Percentiles rank a stretch among this genome's conserved stretches.
phyloP scores from a whole-genome alignment of 2,888 invertebrate species.

The Drosophila flavopinicola region DNA sequence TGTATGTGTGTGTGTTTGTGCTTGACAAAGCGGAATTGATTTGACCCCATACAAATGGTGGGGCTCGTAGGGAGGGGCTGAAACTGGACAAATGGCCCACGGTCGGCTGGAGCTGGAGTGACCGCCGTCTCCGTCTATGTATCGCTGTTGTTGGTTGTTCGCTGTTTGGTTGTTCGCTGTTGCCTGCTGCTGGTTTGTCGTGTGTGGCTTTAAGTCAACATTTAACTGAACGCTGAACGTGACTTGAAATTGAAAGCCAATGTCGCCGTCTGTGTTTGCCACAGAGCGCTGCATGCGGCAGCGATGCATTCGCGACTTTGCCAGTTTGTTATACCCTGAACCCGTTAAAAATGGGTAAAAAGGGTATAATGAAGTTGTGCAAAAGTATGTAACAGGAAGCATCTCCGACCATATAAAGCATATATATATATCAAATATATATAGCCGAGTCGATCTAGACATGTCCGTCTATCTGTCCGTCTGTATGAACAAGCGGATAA shows the following conservation, averaged over 20 bases:
- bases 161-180: slow-evolving; percentile 17
- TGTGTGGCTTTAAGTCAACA: slow-evolving; percentile 59
- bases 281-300: slow-evolving; percentile 23
- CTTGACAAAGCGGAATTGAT: slow-evolving; percentile 73
- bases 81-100: slow-evolving; percentile 63
- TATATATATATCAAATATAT: too few species aligned
- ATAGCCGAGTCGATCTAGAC: too few species aligned
- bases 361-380: too few species aligned
- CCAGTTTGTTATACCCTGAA: too few species aligned
- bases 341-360: too few species aligned
- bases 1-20: slow-evolving; percentile 31
- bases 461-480: too few species aligned
- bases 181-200: slow-evolving; percentile 17
- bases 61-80: background rate
- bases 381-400: too few species aligned
- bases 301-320: slow-evolving; percentile 27
- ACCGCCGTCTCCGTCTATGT: slow-evolving; percentile 15
- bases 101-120: slow-evolving; percentile 42
- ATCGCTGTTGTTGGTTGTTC: slow-evolving; percentile 8
- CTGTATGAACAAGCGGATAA: too few species aligned
- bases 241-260: slow-evolving; percentile 75
- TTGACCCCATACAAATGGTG: slow-evolving; percentile 42
- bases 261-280: slow-evolving; percentile 37
- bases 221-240: slow-evolving; percentile 59
- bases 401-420: too few species aligned